These are phyloP conservation scores for Brachionus koreanus DNA, from an alignment of 1,140 invertebrate species.

Conservation along the genomic window DNA sequence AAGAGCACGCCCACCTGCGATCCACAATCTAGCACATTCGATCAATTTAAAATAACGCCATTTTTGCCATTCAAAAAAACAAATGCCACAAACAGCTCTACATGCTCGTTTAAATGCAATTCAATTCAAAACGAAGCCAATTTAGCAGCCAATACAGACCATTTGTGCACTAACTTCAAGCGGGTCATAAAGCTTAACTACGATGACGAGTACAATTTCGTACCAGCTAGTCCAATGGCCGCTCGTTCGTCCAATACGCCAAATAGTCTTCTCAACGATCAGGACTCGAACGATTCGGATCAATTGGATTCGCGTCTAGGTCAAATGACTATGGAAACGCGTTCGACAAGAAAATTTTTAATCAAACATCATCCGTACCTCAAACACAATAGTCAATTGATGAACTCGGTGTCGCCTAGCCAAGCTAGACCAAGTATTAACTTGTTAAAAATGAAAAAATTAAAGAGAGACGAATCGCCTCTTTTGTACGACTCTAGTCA, in stretches of 20 bases:
- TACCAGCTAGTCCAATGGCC: neutral
- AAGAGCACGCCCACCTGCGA: neutral
- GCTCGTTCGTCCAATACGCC: neutral
- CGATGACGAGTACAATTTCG: neutral
- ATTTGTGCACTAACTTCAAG: conserved; percentile 36
- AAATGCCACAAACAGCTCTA: neutral
- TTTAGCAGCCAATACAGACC: neutral
- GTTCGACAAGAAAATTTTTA: conserved; percentile 42
- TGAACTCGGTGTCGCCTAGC: neutral
- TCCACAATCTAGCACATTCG: neutral
- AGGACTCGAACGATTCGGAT: conserved; percentile 6
- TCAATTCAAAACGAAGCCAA: neutral
- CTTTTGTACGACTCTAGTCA: neutral
- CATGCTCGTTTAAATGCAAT: neutral
- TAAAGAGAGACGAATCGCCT: conserved; percentile 7
- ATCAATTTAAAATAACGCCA: neutral
- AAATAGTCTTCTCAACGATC: neutral
- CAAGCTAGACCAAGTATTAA: conserved; percentile 34
- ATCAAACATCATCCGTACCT: conserved; percentile 44
- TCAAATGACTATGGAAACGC: conserved; percentile 33
- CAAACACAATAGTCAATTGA: neutral
- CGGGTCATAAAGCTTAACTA: neutral
- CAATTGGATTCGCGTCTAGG: conserved; percentile 11
- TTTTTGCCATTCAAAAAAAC: conserved; percentile 41
- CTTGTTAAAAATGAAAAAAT: conserved; percentile 41